A percentile compares a stretch with the other conserved stretches of the same genome.
Conservation (phyloP, 2,113 vertebrate species). For the Ceuthmochares aereus region DNA sequence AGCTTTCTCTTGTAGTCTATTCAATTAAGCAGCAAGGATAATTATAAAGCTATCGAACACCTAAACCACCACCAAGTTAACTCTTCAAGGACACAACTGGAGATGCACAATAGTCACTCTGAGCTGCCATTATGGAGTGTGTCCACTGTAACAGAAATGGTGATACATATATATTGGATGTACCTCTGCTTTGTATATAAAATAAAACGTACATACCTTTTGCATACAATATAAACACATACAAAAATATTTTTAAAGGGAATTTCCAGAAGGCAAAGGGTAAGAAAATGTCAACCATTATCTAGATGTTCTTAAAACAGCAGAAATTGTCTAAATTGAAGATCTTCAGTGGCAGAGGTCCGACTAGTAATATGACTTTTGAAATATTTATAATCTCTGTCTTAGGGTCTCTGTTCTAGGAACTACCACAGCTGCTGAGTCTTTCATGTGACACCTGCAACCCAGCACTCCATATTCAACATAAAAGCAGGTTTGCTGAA, state of each 20-base stretch:
- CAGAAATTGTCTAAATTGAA: not conserved
- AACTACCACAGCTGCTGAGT: not conserved
- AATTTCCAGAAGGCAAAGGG: not conserved
- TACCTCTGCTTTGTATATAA: not conserved
- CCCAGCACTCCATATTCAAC: not conserved
- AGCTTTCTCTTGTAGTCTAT: not conserved
- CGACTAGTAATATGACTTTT: not conserved
- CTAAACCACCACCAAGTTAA: not conserved
- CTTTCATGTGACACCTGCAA: not conserved
- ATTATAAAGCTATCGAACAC: not conserved
- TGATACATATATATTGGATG: not conserved
- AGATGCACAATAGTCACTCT: not conserved
- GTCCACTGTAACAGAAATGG: not conserved
- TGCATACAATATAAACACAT: not conserved
- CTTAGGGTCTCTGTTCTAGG: not conserved
- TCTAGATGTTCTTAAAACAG: not conserved
- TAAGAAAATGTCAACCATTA: not conserved
- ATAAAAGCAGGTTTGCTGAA: not conserved
- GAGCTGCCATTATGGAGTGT: not conserved
- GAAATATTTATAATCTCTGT: not conserved
- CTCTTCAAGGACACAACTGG: not conserved
- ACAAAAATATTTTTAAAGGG: not conserved
- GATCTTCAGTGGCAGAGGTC: not conserved
- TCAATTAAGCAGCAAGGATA: constrained; percentile 25
- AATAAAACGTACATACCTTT: not conserved